Percentiles rank a stretch among this genome's conserved stretches.
Evolutionary conservation across 2,797 vertebrate genomes (phyloP).

Genomic region (Macroramphosus scolopax): DNA sequence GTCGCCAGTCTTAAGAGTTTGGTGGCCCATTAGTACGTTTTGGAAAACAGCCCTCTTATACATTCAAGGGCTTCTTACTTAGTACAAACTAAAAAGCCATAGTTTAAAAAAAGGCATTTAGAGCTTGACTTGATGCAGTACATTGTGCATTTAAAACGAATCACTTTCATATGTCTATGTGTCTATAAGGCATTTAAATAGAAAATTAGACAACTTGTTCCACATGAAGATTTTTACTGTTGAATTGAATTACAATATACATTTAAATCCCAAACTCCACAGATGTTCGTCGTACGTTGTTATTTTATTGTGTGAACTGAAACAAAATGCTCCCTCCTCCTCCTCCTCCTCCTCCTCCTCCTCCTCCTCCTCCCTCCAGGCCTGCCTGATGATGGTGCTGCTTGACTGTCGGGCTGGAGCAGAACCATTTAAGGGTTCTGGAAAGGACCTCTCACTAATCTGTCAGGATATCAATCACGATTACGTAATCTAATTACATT

Average conservation of each 20-base stretch:
- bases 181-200: constrained; percentile 31
- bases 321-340: constrained; percentile 35
- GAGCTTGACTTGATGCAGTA: constrained; percentile 26
- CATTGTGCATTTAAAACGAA: constrained; percentile 26
- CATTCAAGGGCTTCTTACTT: constrained; percentile 46
- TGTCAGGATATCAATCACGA: constrained; percentile 55
- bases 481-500: constrained; percentile 64
- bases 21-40: constrained; percentile 15
- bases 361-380: no score
- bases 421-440: constrained; percentile 52
- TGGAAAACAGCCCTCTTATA: constrained; percentile 9
- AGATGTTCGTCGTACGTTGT: constrained; percentile 46
- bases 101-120: constrained; percentile 13
- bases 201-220: constrained; percentile 31
- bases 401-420: constrained; percentile 26
- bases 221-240: constrained; percentile 26
- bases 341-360: no score
- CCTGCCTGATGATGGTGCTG: constrained; percentile 24
- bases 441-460: constrained; percentile 52
- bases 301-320: constrained; percentile 38
- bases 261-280: constrained; percentile 40
- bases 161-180: constrained; percentile 19
- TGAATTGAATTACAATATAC: constrained; percentile 26
- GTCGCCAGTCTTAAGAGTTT: constrained; percentile 32
- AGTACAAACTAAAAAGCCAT: constrained; percentile 60